Evolutionary conservation across 2,888 invertebrate species (phyloP), one percentile per base, ranked within the genome.

Genomic region (Selenia dentaria): DNA sequence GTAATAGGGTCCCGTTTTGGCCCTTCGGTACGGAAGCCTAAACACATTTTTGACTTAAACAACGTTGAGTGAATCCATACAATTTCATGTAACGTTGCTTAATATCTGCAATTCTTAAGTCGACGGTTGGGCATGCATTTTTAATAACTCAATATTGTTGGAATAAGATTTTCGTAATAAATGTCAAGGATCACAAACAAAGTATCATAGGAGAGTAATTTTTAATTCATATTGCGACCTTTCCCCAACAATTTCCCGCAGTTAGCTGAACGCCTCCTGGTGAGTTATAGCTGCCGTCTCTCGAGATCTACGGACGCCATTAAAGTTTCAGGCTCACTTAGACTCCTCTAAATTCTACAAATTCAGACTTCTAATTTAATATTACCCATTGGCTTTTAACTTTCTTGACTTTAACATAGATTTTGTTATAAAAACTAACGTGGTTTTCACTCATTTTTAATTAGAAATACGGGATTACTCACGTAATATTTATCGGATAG

Each of bases 301-400:
- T n/a, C 52, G 58, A 69, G 70, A 76, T 67, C 62, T 68, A 72
- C 67, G 54, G 69, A 54, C 41, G 60, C 67, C 67, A 75, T 81
- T 78, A 79, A 80, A 76, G 67, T 79, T 82, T 79, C 71, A 82
- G 61, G 68, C 51, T 56, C 57, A 62, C 55, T 61, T 62, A 63
- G 64, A 58, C 60, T 45, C 44, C 60, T 57, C 60, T 50, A 58
- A 63, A 63, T 66, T 69, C 64, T 62, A 64, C 64, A 66, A 70
- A 64, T 67, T 70, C 62, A 63, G 62, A 58, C 63, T 64, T 62
- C 62, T 65, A 72, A 74, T 69, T 72, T 72, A 54, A 53, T 59
- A 55, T 54, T 48, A 39, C 48, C 71, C 62, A 59, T 57, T 60
- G 51, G 70, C 70, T 66, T 73, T 70, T 70, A 69, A 67, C 72